Percentiles rank a stretch among this genome's conserved stretches.
Conservation (phyloP, 2,888 invertebrate species). For the Tachystola acroxantha region DNA sequence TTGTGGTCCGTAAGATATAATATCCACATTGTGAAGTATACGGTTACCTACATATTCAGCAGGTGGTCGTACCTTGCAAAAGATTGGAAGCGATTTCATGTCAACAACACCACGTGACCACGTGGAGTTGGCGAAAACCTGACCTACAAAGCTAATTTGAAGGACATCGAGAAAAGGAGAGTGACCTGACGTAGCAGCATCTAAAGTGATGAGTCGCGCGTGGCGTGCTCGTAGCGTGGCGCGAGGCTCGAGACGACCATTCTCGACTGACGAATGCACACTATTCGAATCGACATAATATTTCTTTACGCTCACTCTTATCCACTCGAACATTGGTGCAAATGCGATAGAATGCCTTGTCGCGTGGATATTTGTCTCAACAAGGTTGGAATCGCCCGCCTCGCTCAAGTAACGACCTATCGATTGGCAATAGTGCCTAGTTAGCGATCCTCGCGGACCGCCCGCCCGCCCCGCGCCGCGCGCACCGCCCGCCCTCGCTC, state of each 20-base stretch:
- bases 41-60: too few relatives aligned
- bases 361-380: too few relatives aligned
- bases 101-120: conserved; percentile 70
- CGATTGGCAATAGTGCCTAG: conserved; percentile 77
- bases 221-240: conserved; percentile 50
- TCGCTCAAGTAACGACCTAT: conserved; percentile 71
- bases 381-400: conserved; percentile 12
- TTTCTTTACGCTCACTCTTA: too few relatives aligned
- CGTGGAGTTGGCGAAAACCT: conserved; percentile 72
- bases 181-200: conserved; percentile 76
- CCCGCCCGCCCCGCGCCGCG: conserved; percentile 23
- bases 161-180: conserved; percentile 79
- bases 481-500: conserved; percentile 12
- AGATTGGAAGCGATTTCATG: conserved; percentile 27
- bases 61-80: conserved; percentile 24
- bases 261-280: too few relatives aligned
- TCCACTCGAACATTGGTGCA: too few relatives aligned
- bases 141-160: conserved; percentile 79
- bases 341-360: too few relatives aligned
- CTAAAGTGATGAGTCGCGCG: conserved; percentile 75
- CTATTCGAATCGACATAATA: too few relatives aligned
- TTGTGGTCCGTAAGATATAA: too few relatives aligned
- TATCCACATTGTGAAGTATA: too few relatives aligned
- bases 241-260: conserved; percentile 24
- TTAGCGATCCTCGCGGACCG: conserved; percentile 56